A percentile compares a stretch with the other conserved stretches of the same genome.
These are phyloP conservation scores for Eulemur coronatus DNA, from an alignment of 2,797 vertebrate genomes.

Conservation along the genomic window DNA sequence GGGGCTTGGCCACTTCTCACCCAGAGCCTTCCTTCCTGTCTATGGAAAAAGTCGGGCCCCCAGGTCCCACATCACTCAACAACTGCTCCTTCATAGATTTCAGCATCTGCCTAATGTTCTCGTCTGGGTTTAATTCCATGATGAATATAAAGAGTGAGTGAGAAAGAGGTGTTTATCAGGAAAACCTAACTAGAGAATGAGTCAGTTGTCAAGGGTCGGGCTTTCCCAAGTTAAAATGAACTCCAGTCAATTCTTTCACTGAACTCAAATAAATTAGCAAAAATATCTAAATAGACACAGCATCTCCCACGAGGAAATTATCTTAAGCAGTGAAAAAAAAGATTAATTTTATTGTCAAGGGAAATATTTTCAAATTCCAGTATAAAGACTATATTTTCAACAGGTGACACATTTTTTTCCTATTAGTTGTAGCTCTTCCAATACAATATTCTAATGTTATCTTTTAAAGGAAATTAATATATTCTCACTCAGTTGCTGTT, in stretches of 20 bases:
- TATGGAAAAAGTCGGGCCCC: not conserved
- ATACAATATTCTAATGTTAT: conserved; percentile 2
- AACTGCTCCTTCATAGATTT: not conserved
- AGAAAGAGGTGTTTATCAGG: not conserved
- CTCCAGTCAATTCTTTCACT: not conserved
- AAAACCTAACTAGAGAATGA: not conserved
- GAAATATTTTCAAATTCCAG: conserved; percentile 64
- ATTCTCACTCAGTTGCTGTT: conserved; percentile 47
- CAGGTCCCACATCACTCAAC: not conserved
- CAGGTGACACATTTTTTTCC: not conserved
- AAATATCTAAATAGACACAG: conserved; percentile 24
- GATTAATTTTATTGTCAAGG: conserved; percentile 64
- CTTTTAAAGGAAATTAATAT: conserved; percentile 60
- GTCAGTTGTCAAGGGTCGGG: not conserved
- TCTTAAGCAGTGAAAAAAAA: conserved; percentile 45
- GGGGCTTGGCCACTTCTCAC: not conserved
- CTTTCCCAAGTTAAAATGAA: not conserved
- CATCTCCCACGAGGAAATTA: conserved; percentile 43
- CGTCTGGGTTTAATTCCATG: not conserved
- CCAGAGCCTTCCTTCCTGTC: not conserved
- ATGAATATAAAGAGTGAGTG: not conserved
- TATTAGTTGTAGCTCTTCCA: conserved; percentile 48
- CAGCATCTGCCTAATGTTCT: not conserved
- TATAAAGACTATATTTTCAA: conserved; percentile 14
- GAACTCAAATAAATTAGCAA: not conserved